Percentiles rank a stretch among this genome's conserved stretches.
phyloP scores from a whole-genome alignment of 1,140 invertebrate genomes.

The Penaeus indicus region DNA sequence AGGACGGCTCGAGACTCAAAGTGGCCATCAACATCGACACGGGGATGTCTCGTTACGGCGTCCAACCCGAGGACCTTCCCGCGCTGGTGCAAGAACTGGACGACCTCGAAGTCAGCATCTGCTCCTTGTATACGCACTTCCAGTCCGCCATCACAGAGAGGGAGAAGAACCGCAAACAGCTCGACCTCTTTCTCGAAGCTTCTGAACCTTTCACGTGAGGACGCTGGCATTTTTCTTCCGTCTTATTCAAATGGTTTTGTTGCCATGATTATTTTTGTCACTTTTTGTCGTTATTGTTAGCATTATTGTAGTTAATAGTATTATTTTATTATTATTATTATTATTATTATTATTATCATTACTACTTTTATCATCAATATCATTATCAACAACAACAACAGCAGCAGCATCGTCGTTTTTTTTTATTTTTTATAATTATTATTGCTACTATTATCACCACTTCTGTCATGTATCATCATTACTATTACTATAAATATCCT shows the following conservation, averaged over 20 bases:
- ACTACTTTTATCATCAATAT: too few species aligned
- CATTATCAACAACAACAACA: too few species aligned
- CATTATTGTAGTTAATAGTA: background rate
- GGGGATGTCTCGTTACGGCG: constrained; percentile 61
- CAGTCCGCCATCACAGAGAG: constrained; percentile 56
- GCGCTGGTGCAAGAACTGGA: constrained; percentile 38
- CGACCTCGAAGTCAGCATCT: constrained; percentile 37
- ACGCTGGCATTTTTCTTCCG: background rate
- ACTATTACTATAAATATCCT: too few species aligned
- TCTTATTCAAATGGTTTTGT: too few species aligned
- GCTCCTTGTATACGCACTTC: constrained; percentile 64
- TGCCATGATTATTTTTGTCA: too few species aligned
- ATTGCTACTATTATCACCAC: too few species aligned
- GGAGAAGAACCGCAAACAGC: constrained; percentile 55
- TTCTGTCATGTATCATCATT: too few species aligned
- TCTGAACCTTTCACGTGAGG: constrained; percentile 44
- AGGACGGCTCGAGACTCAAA: constrained; percentile 54
- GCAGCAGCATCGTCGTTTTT: too few species aligned
- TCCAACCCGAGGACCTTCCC: constrained; percentile 57
- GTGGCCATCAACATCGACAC: constrained; percentile 64
- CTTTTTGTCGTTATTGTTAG: too few species aligned
- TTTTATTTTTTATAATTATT: too few species aligned
- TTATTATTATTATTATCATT: too few species aligned
- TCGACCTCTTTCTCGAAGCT: constrained; percentile 56
- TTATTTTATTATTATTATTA: background rate